These are phyloP conservation scores for Tenualosa ilisha DNA, from an alignment of 2,797 vertebrate species.

Conservation along the genomic window DNA sequence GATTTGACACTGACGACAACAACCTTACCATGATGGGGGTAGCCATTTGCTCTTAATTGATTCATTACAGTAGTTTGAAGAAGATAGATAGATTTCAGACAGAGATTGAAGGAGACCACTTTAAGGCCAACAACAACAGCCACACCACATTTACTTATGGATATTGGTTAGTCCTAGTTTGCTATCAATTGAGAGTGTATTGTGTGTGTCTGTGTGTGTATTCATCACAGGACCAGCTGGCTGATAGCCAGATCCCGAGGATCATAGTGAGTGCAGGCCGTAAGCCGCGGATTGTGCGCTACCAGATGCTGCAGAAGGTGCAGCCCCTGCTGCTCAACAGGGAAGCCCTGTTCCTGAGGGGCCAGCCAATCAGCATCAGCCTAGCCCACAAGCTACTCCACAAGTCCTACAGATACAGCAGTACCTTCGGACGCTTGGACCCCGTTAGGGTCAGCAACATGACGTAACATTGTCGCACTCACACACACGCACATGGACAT, in stretches of 20 bases:
- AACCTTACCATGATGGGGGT: constrained; percentile 77
- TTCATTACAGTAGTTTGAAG: not conserved
- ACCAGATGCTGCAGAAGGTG: constrained; percentile 74
- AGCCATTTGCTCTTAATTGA: constrained; percentile 26
- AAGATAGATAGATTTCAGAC: too few species aligned
- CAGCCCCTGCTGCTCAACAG: constrained; percentile 81
- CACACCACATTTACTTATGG: too few species aligned
- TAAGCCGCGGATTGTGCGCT: constrained; percentile 70
- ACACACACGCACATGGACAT: not conserved
- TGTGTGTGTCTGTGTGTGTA: not conserved
- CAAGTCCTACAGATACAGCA: constrained; percentile 82
- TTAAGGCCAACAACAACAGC: too few species aligned
- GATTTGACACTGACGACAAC: constrained; percentile 75
- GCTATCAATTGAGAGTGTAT: not conserved
- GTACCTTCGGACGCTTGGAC: constrained; percentile 88
- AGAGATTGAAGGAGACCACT: too few species aligned
- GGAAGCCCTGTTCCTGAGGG: constrained; percentile 87
- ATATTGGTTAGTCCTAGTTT: too few species aligned
- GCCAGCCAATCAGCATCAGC: constrained; percentile 74
- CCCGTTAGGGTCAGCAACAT: constrained; percentile 82
- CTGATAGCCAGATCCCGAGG: constrained; percentile 70
- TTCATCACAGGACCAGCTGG: constrained; percentile 64
- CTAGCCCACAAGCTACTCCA: constrained; percentile 82
- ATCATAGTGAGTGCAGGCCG: constrained; percentile 70
- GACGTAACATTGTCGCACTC: not conserved